A percentile compares a stretch with the other conserved stretches of the same genome.
Conservation (phyloP, 2,113 vertebrate genomes). For the Antennarius striatus region DNA sequence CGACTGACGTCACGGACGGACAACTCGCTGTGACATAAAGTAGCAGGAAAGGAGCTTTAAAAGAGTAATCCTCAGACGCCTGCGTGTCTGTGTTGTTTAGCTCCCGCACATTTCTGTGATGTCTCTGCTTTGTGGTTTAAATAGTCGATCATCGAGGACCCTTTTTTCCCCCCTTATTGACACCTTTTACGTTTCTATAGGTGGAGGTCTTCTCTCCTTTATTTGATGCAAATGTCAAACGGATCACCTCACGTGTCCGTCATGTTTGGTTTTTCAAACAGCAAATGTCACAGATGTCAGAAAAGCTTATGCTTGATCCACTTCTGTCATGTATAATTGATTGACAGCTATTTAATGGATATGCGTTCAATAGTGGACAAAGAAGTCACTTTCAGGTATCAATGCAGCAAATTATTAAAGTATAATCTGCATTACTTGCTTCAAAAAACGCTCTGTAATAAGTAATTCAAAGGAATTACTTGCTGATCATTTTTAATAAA, state of each 20-base stretch:
- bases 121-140: conserved; percentile 34
- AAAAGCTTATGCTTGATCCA: conserved; percentile 3
- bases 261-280: neutral
- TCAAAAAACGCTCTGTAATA: too few species aligned
- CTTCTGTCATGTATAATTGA: conserved; percentile 2
- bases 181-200: neutral
- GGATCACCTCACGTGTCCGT: conserved; percentile 1
- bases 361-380: neutral
- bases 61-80: conserved; percentile 8
- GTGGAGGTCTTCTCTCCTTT: conserved; percentile 14
- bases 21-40: conserved; percentile 43
- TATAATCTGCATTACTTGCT: too few species aligned
- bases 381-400: too few species aligned
- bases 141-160: neutral
- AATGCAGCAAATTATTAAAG: too few species aligned
- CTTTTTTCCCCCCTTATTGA: neutral
- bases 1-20: conserved; percentile 39
- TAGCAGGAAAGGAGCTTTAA: conserved; percentile 12
- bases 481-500: too few species aligned
- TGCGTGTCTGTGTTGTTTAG: conserved; percentile 1
- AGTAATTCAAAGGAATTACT: too few species aligned
- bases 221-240: conserved; percentile 7
- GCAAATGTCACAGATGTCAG: conserved; percentile 5
- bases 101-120: neutral
- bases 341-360: neutral